Evolutionary conservation across 92 coral and sea anemone genomes (phyloP), one percentile per base, ranked within the genome.

Genomic region (Porites divaricata): DNA sequence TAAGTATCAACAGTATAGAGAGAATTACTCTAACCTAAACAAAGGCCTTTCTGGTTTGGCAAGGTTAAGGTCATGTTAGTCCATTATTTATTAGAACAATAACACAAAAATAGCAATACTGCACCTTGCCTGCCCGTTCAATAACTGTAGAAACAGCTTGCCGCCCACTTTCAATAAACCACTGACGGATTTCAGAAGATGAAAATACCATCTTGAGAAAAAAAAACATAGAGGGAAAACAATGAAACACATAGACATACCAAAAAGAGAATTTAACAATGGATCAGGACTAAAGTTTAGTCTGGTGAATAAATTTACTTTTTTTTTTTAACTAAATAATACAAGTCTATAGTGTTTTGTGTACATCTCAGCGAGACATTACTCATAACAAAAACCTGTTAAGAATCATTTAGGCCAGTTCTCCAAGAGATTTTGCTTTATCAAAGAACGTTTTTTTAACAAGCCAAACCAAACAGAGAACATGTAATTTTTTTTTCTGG

Each of bases 61-160:
- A 58, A 58, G n/a, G n/a, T 13, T 58, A 58, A 58, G n/a, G 69
- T 64, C 10, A 22, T 64, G 69, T 64, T 64, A 19, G 69, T 64
- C 45, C 45, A 35, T 35, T 35, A 35, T 35, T 35, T 35, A 35
- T 35, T 35, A 35, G 45, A 35, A 35, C 45, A 35, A 35, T 35
- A 35, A 35, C 3, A 35, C 45, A 35, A 35, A 11, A 21, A 67
- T 19, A 12, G 1, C 11, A 41, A 59, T 20, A 54, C 41, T 58
- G n/a, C 59, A 96, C 99, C 95, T 89, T 96, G 87, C 98, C 98
- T 13, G 93, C 94, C 20, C 89, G 84, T 71, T 78, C 90, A 78
- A 96, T 92, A 10, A 96, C 85, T 65, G 92, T 87, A 9, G 98
- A 87, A 22, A 94, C 59, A 45, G 93, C 75, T 75, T 88, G 84